Evolutionary conservation across 2,888 invertebrate genomes (phyloP), one percentile per base, ranked within the genome.

Genomic region (Metellina segmentata): DNA sequence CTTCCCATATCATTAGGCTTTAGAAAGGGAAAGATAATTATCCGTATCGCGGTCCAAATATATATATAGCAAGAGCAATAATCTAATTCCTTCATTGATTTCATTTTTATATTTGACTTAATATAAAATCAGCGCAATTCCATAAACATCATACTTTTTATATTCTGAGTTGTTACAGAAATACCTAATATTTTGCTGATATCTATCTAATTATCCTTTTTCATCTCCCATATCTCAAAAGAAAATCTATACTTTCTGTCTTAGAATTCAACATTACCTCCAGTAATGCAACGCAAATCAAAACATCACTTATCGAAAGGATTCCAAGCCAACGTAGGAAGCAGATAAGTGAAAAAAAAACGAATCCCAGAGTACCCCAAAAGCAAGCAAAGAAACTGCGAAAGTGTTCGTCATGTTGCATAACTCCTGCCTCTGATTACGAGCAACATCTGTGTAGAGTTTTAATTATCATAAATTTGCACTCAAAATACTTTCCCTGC

Each of bases 391-490:
- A 71, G 71, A 34, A 71, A 71, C 34, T 19, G 52, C 48, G 49
- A 16, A 72, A 52, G 11, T 19, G 16, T 61, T 34, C 49, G 19
- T n/a, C 51, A 77, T 34, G 72, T 77, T 77, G 77, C 77, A 77
- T 19, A 20, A 19, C 79, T 79, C 19, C 53, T 77, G 48, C 34
- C 49, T 77, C 48, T 77, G 11, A 49, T 77, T 69, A 79, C 70
- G 70, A 78, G 88, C 72, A 89, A 89, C 88, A 89, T 77, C 89
- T 89, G 89, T 74, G 77, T 53, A 52, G 77, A 83, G 89, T 89
- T 89, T 89, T 89, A 89, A 89, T 89, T 89, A 89, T 78, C 89
- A 89, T 89, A 89, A 83, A 89, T 89, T 83, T 89, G 89, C 89
- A 89, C 83, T 89, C 77, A 78, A 83, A 89, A 52, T 83, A 75